Evolutionary conservation across 2,113 vertebrate genomes (phyloP).

Genomic region (Natator depressus): DNA sequence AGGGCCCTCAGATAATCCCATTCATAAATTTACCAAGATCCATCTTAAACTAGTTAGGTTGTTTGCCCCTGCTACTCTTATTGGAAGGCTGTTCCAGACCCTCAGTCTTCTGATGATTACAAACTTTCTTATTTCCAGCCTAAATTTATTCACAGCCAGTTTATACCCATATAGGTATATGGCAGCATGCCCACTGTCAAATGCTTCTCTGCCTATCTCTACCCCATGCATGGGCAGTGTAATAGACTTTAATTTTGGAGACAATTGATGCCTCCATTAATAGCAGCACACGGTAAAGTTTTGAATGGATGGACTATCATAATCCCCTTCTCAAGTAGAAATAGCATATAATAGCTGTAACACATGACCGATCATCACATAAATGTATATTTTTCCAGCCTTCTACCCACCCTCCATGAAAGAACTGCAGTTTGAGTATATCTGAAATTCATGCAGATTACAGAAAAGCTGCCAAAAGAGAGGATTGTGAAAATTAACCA

Average conservation of each 20-base stretch:
- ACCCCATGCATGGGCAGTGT: neutral
- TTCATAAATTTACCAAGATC: neutral
- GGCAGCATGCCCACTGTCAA: neutral
- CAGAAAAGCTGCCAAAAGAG: neutral
- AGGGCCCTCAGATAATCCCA: neutral
- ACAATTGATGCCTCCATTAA: neutral
- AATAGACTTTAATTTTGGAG: neutral
- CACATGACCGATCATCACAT: neutral
- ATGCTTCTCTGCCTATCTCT: neutral
- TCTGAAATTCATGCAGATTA: neutral
- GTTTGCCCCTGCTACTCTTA: no score
- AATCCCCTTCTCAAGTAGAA: neutral
- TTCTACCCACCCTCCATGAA: neutral
- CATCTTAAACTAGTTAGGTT: no score
- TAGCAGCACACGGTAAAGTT: neutral
- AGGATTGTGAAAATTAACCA: neutral
- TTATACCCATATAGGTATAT: neutral
- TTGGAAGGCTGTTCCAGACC: no score
- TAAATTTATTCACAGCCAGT: no score
- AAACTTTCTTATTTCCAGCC: no score
- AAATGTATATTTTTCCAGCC: neutral
- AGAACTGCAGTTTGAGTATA: conserved; percentile 4
- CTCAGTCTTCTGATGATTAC: no score
- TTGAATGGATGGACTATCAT: neutral
- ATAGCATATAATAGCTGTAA: neutral